Evolutionary conservation across 2,797 vertebrate species (phyloP), one percentile per base, ranked within the genome.

Genomic region (Catharus ustulatus): DNA sequence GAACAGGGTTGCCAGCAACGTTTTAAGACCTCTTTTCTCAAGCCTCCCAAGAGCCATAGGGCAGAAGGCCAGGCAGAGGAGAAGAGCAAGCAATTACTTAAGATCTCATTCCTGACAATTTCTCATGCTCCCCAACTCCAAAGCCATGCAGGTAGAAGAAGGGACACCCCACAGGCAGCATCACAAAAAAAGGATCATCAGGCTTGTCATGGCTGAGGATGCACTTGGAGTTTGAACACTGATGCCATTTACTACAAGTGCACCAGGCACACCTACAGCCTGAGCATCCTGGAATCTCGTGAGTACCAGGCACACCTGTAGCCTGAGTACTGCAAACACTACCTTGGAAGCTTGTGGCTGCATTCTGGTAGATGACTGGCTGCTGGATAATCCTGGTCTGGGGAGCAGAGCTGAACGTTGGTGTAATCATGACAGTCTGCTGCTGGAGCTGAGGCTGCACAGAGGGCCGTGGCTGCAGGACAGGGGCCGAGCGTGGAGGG

Each of bases 331-430:
- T 4, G 2, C 30, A 6, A 55, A 17, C 4, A 1, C 91, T 97
- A 99, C 99, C 99, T 98, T 99, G 99, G 92, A 99, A 99, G 95
- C 98, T 95, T 3, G 98, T 96, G 15, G 98, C 98, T 4, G 98
- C 98, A 9, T 99, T 99, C 97, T 99, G 99, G 97, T 99, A 99
- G 97, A 99, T 98, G 93, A 99, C 97, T 0, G 98, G 99, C 97
- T 98, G 99, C 96, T 99, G 99, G 97, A 99, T 99, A 93, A 99
- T 98, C 78, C 98, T 98, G 3, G 99, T 98, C 90, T 98, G 99
- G 3, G 98, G 98, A 6, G 98, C 96, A 1, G 97, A 98, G 96
- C 98, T 98, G 97, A 98, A 98, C 0, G 98, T 98, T 0, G 98
- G 98, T 3, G 99, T 93, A 27, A 99, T 98, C 99, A 99, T 99